Conservation (phyloP, 2,888 invertebrate species). For the Plebejus anna region DNA sequence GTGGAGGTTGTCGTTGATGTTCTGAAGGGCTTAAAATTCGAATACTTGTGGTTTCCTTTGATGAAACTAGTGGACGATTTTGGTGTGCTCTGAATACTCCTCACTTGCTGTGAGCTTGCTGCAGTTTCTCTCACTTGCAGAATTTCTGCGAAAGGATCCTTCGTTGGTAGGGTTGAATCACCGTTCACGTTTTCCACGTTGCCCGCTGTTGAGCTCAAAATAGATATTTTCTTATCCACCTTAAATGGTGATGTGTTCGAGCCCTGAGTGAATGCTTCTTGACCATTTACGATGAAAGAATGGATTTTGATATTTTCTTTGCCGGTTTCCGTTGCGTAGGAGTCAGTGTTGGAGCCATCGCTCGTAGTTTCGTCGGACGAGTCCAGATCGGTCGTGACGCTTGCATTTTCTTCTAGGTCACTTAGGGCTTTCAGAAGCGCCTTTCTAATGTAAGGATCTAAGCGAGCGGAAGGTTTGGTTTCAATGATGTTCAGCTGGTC, state of each 20-base stretch:
- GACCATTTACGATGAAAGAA: conserved; percentile 57
- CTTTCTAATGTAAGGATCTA: conserved; percentile 87
- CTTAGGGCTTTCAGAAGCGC: conserved; percentile 88
- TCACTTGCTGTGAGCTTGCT: conserved; percentile 60
- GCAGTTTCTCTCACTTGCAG: conserved; percentile 63
- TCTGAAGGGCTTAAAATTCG: conserved; percentile 39
- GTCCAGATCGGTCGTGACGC: conserved; percentile 60
- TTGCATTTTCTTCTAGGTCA: conserved; percentile 84
- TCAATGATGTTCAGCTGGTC: conserved; percentile 69
- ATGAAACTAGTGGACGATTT: conserved; percentile 41
- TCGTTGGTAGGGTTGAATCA: conserved; percentile 61
- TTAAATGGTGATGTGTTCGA: conserved; percentile 56
- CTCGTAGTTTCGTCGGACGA: conserved; percentile 36
- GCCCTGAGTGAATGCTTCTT: conserved; percentile 61
- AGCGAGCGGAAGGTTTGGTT: conserved; percentile 77
- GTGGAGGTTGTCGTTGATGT: conserved; percentile 51
- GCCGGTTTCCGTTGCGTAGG: conserved; percentile 31
- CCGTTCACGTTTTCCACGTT: conserved; percentile 65
- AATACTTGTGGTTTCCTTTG: conserved; percentile 42
- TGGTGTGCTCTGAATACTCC: conserved; percentile 58
- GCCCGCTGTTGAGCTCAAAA: conserved; percentile 65
- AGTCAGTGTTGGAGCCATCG: conserved; percentile 56
- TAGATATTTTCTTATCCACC: conserved; percentile 65
- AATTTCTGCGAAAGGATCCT: conserved; percentile 63
- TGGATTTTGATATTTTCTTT: conserved; percentile 35